Base-by-base conservation (phyloP, 2,113 vertebrate genomes). In the Oncorhynchus gorbuscha region DNA sequence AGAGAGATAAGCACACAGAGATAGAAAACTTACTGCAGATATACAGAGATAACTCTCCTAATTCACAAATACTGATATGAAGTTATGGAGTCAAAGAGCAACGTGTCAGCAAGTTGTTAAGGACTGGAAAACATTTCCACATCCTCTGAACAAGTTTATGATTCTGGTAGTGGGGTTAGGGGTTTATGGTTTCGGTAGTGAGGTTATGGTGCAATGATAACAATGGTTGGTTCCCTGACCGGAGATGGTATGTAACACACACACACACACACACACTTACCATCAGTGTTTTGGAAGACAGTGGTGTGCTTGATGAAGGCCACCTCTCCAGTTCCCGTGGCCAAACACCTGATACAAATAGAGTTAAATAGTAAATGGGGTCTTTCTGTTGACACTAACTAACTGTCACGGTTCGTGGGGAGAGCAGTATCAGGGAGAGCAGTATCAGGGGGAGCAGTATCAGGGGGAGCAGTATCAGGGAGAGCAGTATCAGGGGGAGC, bases 281-380 rank as follows among this genome's bases (percentile, higher is more conserved):
- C 97, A 13, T 95, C 91, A 1, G 92, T 95, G 87, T 96, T 93
- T 0, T 97, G 95, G 35, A 20, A 62, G 1, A 96, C 95, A 1
- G 94, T 95, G 7, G 93, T 96, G 88, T 97, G 94, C 86, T 96
- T 96, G 77, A 95, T 90, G 83, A 97, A 97, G 73, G 96, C 95
- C 0, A 97, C 94, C 0, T 97, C 89, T 84, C 96, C 96, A 24
- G 84, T 80, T 74, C 51, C 84, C 5, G 96, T 93, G 77, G 71
- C 94, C 83, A 97, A 80, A 83, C 96, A 97, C 89, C 96, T 97
- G 55, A 8, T 45, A 45, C 9, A 45, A 45, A 45, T 45, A 45
- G 8, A 45, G 8, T 11, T 45, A 45, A 45, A 45, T 45, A 45
- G 39, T 45, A 45, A 45, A 32, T 32, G 30, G 4, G 30, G 30